Conservation (phyloP, 2,113 vertebrate genomes). For the Nanorana parkeri region DNA sequence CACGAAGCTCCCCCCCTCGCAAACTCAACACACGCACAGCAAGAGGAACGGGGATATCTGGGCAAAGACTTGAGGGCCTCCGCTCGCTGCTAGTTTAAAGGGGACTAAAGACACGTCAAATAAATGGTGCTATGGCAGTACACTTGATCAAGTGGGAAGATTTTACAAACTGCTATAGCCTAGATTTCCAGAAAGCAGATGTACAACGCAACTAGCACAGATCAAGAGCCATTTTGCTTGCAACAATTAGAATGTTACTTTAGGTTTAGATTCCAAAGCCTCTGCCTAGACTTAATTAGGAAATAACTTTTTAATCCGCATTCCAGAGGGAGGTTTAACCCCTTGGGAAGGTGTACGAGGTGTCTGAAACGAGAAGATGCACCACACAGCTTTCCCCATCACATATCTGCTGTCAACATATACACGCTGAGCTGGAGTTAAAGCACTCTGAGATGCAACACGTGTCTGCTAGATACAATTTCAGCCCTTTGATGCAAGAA, state of each 20-base stretch:
- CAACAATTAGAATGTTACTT: constrained; percentile 9
- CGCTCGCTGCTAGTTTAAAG: constrained; percentile 13
- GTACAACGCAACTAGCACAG: not conserved
- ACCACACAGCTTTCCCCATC: not conserved
- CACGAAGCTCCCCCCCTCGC: constrained; percentile 14
- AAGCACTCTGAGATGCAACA: not conserved
- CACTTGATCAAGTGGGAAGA: not conserved
- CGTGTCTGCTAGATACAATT: not conserved
- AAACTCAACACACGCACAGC: constrained; percentile 29
- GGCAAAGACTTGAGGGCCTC: constrained; percentile 13
- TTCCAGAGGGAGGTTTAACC: constrained; percentile 25
- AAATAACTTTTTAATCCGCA: constrained; percentile 24
- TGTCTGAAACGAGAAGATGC: not conserved
- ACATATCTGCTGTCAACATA: not conserved
- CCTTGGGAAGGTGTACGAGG: not conserved
- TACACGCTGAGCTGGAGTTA: not conserved
- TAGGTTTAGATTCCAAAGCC: not conserved
- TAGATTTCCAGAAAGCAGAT: not conserved
- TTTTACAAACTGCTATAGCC: not conserved
- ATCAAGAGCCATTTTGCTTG: not conserved
- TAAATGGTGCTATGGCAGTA: not conserved
- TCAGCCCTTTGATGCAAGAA: constrained; percentile 7
- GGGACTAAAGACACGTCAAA: not conserved
- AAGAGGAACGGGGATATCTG: constrained; percentile 27
- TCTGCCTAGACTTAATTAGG: constrained; percentile 16